Conservation (phyloP, 2,888 invertebrate genomes). For the Muschampia plurimacula region DNA sequence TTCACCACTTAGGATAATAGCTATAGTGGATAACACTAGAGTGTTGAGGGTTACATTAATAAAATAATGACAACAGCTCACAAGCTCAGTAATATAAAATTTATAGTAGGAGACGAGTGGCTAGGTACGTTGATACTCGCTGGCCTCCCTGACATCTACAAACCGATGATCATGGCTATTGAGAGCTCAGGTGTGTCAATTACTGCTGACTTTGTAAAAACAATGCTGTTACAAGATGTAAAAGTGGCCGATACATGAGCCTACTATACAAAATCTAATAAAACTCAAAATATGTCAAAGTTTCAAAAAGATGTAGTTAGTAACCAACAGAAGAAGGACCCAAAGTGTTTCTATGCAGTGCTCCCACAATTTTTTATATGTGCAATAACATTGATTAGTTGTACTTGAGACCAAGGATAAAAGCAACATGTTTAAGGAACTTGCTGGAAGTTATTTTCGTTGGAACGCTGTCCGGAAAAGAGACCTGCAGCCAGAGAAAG, state of each 20-base stretch:
- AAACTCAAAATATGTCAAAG: background rate
- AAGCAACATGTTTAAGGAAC: too few relatives aligned
- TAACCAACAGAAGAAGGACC: background rate
- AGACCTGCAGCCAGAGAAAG: too few relatives aligned
- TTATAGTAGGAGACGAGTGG: background rate
- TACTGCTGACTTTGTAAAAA: background rate
- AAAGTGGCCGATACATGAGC: background rate
- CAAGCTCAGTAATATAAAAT: background rate
- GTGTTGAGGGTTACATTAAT: too few relatives aligned
- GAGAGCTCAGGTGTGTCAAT: background rate
- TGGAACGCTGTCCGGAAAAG: too few relatives aligned
- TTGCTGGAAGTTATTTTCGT: too few relatives aligned
- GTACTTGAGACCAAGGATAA: too few relatives aligned
- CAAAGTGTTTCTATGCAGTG: background rate
- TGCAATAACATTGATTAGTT: too few relatives aligned
- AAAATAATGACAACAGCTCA: too few relatives aligned
- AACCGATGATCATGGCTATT: background rate
- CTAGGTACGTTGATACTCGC: background rate
- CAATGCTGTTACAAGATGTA: background rate
- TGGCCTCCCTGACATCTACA: background rate
- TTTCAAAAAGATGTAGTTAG: too few relatives aligned
- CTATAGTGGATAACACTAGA: too few relatives aligned
- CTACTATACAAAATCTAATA: background rate
- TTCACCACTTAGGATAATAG: too few relatives aligned
- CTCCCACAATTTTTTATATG: too few relatives aligned